Base-by-base conservation (phyloP, 2,797 vertebrate genomes). In the Macrochelys suwanniensis region DNA sequence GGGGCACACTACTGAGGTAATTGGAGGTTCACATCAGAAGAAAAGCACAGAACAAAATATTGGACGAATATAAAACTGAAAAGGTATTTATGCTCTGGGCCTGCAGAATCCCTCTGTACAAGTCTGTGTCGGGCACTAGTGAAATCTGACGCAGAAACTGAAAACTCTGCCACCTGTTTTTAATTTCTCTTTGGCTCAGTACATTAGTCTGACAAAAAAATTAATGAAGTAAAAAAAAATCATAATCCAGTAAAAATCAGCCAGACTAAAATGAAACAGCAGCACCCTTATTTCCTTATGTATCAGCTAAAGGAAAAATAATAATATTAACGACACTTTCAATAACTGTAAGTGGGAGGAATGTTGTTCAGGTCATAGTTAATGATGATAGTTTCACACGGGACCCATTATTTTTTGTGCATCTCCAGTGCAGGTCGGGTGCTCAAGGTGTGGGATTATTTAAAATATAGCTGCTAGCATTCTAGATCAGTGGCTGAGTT, bases 381-480 rank as follows among this genome's bases (percentile, higher is more conserved):
- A 88, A 96, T n/a, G 87, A 91, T 74, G 65, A 83, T 10, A 19
- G 9, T 89, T 93, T 89, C 89, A 90, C 82, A 90, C 42, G 1
- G 47, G 61, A 10, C 3, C 79, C 28, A 47, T 88, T 93, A 77
- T 87, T 84, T 68, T 79, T 85, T 47, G 8, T 91, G 37, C 78
- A 78, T 42, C 61, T 84, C 45, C 84, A 91, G 78, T 78, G 82
- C 0, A n/a, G 59, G 81, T 53, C 91, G 92, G 80, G 68, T 82
- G 51, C 59, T 93, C 56, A 65, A 4, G 0, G 47, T 8, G 16
- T 25, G 50, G 57, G 5, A 53, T 54, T 80, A n/a, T 80, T 80
- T 53, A 80, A 37, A 50, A 28, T 13, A 23, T 4, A 33, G 6
- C 42, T 42, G 50, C 33, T 33, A 80, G 83, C 21, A 80, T 87